Evolutionary conservation across 2,888 invertebrate species (phyloP), one percentile per base, ranked within the genome.

Genomic region (Drosophila incognita): DNA sequence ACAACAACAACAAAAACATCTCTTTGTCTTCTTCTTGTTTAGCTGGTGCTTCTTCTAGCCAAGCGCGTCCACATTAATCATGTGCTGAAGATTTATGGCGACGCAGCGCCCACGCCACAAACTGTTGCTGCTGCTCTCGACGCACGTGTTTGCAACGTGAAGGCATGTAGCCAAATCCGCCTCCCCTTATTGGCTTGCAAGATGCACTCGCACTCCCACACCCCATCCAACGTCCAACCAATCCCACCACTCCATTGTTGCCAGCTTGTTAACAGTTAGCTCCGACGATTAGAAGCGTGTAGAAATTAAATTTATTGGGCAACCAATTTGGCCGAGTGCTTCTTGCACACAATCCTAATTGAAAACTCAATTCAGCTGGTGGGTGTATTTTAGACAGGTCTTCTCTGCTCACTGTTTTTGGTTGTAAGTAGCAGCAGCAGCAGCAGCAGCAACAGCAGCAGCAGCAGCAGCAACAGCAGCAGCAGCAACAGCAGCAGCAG

Each of bases 11-110:
- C 56, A 56, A 21, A 46, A 59, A 15, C 29, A 29, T 18, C 29
- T 29, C 29, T 11, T 40, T 40, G 40, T 54, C 36, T 54, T 54
- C 24, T 54, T 36, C 18, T 49, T 36, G 6, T 24, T 46, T 13
- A 7, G 46, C 46, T 24, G 24, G 2, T 15, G 24, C 46, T 24
- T 24, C 46, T 46, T 82, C 66, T 72, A 71, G 72, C 83, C 81
- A 76, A 83, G 76, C 80, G 80, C 74, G 54, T 77, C 73, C 76
- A 61, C 88, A 84, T 84, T 81, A 83, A 87, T 84, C 88, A 87
- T 76, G 83, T 66, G 83, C 48, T 33, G 70, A 87, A 87, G 87
- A 84, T 84, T 87, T 84, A 87, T 87, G 84, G 81, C 79, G 59
- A 79, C 78, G 56, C 76, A 66, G 68, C 83, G 87, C 84, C 87